Evolutionary conservation across 2,797 vertebrate genomes (phyloP), one percentile per base, ranked within the genome.

Genomic region (Bovichtus variegatus): DNA sequence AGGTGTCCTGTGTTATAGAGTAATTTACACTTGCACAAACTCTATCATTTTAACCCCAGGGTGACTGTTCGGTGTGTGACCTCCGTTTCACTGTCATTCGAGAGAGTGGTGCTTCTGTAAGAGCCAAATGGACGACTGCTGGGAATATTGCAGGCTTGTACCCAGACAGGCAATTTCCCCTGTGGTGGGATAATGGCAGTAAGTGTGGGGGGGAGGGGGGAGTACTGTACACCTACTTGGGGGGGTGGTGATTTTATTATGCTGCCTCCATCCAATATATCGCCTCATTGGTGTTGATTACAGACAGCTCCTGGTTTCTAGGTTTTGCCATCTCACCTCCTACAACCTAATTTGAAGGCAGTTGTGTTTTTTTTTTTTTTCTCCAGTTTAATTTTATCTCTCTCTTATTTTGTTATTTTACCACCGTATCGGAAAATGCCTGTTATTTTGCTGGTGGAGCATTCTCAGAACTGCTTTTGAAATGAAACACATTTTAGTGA

Each of bases 41-140:
- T 89, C 91, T 81, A 92, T 94, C 90, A 95, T 94, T 95, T 94
- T 87, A 90, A 92, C 94, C 85, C 84, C 87, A 76, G 86, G 92
- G 89, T 91, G 91, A 91, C 90, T 89, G 89, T 92, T 90, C 73
- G 31, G 71, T 4, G 40, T 76, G 80, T 83, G 84, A 91, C 91
- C 91, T 72, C 81, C 34, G 86, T 87, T 91, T 93, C 83, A 83
- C 89, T 87, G 86, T 90, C 92, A 88, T 75, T 93, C 75, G 74
- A 57, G 51, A 78, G 87, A 93, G 82, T 46, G 77, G 74, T 71
- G 84, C 74, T 62, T 87, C 78, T 80, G 64, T 66, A 74, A 62
- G 71, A 87, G 80, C 62, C 87, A 86, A 90, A 92, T 86, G 84
- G 85, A 92, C 81, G 44, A 87, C 91, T 90, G 88, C 91, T 92